Conservation (phyloP, 2,797 vertebrate genomes). For the Psittacula echo region DNA sequence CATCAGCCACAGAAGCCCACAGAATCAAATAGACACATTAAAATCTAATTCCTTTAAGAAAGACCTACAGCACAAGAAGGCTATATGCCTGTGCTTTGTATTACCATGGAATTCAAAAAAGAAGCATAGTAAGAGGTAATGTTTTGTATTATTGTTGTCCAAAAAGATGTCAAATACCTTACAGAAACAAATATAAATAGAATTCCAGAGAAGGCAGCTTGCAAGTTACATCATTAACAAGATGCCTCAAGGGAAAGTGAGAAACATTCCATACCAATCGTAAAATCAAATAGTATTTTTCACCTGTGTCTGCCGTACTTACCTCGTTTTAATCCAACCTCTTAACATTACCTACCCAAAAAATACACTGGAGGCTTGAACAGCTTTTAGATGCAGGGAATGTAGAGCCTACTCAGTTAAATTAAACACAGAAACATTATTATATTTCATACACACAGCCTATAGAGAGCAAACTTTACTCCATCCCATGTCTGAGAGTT, state of each 20-base stretch:
- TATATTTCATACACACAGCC: background rate
- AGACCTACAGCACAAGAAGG: background rate
- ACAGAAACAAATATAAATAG: background rate
- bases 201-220: background rate
- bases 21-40: background rate
- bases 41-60: background rate
- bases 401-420: background rate
- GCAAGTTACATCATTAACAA: background rate
- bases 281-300: background rate
- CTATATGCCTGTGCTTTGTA: background rate
- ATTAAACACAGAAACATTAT: background rate
- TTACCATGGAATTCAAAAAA: background rate
- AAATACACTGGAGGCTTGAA: background rate
- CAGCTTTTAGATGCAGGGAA: background rate
- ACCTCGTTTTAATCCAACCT: background rate
- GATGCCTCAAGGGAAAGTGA: background rate
- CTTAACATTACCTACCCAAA: background rate
- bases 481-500: background rate
- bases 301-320: background rate
- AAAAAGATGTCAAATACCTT: background rate
- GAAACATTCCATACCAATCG: background rate
- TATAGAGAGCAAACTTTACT: background rate
- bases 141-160: background rate
- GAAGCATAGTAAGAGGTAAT: background rate
- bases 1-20: background rate